phyloP scores from a whole-genome alignment of 2,797 vertebrate species.

The Sciaenops ocellatus region DNA sequence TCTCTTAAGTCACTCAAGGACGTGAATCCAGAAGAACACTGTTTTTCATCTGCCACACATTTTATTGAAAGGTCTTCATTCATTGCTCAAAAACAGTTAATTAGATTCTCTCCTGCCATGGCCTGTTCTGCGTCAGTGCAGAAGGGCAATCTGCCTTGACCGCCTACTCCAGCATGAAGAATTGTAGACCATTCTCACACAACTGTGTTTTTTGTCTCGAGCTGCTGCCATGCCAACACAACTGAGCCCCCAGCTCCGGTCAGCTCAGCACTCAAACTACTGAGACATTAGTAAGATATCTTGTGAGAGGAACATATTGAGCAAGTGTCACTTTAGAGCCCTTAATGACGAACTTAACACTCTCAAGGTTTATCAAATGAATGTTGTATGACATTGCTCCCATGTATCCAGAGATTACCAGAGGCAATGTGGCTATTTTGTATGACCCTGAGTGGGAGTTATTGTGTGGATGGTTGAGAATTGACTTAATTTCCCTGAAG shows the following conservation, averaged over 20 bases:
- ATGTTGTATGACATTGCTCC: slow-evolving; percentile 16
- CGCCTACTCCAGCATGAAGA: slow-evolving; percentile 43
- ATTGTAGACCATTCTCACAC: slow-evolving; percentile 38
- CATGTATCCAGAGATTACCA: slow-evolving; percentile 20
- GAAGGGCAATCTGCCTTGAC: slow-evolving; percentile 47
- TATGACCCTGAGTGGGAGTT: slow-evolving; percentile 45
- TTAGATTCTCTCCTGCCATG: slow-evolving; percentile 48
- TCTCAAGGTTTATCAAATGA: slow-evolving; percentile 32
- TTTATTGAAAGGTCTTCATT: slow-evolving; percentile 40
- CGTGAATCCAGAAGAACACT: slow-evolving; percentile 8
- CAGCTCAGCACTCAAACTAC: slow-evolving; percentile 24
- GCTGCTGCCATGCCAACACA: slow-evolving; percentile 66
- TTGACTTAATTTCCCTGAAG: slow-evolving; percentile 69
- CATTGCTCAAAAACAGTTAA: slow-evolving; percentile 41
- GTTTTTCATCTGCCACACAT: slow-evolving; percentile 5
- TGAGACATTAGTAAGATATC: slow-evolving; percentile 28
- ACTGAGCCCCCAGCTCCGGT: slow-evolving; percentile 29
- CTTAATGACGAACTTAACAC: slow-evolving; percentile 15
- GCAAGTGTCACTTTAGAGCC: slow-evolving; percentile 26
- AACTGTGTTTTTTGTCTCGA: slow-evolving; percentile 48
- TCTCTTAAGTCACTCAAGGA: slow-evolving; percentile 27
- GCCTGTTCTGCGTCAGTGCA: slow-evolving; percentile 37
- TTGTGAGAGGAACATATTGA: slow-evolving; percentile 18
- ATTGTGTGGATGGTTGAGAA: slow-evolving; percentile 44
- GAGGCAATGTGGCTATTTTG: slow-evolving; percentile 21